These are phyloP conservation scores for Eupithecia centaureata DNA, from an alignment of 2,888 invertebrate species.

Conservation along the genomic window DNA sequence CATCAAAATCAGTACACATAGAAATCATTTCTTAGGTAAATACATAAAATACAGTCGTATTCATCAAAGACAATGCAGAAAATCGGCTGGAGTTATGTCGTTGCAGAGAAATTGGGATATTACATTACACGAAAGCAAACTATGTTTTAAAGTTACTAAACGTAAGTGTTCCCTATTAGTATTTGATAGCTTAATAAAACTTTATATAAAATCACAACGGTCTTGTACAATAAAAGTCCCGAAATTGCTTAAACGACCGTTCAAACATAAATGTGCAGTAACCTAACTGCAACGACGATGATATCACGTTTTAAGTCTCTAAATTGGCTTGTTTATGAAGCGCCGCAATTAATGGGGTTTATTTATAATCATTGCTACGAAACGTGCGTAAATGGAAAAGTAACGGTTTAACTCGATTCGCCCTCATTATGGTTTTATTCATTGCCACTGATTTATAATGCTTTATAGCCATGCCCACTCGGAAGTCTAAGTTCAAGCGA, in stretches of 20 bases:
- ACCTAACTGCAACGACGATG: conserved; percentile 27
- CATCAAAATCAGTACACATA: too few relatives aligned
- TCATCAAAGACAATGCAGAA: too few relatives aligned
- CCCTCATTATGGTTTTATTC: conserved; percentile 11
- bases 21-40: too few relatives aligned
- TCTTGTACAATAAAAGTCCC: background rate
- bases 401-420: conserved; percentile 28
- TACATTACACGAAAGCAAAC: too few relatives aligned
- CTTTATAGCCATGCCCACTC: background rate
- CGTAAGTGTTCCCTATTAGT: background rate
- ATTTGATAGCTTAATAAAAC: background rate
- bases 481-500: background rate
- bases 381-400: conserved; percentile 19
- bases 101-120: background rate
- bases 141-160: background rate
- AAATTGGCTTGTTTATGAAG: conserved; percentile 33
- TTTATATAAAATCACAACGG: background rate
- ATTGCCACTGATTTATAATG: conserved; percentile 10
- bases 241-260: conserved; percentile 3
- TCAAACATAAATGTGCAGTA: conserved; percentile 27
- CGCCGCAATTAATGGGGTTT: conserved; percentile 27
- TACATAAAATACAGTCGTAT: too few relatives aligned
- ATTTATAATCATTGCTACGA: conserved; percentile 34
- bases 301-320: conserved; percentile 29
- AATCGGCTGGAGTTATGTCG: too few relatives aligned